Base-by-base conservation (phyloP, 2,797 vertebrate species). In the Epinephelus coioides region DNA sequence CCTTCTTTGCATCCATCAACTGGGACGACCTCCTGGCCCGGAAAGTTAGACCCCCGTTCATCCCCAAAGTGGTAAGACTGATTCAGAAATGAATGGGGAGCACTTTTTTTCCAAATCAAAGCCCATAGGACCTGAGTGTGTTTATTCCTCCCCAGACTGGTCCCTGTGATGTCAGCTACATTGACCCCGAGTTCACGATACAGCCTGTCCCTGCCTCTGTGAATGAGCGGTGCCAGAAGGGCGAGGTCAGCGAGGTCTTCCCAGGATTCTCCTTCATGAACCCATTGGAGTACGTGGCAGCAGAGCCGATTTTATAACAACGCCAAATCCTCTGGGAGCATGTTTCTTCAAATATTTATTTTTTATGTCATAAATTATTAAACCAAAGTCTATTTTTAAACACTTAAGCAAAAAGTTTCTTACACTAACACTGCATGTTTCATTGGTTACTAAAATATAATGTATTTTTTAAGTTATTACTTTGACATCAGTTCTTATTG, bases 11-110 rank as follows among this genome's bases (percentile, higher is more conserved):
- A 66, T 91, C 89, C 25, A 90, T 95, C 68, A 81, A 93, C 69
- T 96, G 96, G 95, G 92, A 95, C 13, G 90, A 95, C 55, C 95
- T 96, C 34, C 60, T 95, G 71, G 92, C 91, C 38, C 94, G 84
- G 79, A 96, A 90, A 83, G 83, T 96, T 17, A 74, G 25, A 49
- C 95, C 96, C 1, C 95, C 94, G 0, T 96, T 95, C 60, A 82
- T 95, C 73, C 96, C 96, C 14, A 83, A 94, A 50, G 88, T 96
- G 94, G 95, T 96, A 93, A 4, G 75, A 68, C 2, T 43, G 12
- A 75, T 66, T 81, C 5, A 43, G 9, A 78, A 68, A 27, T 44
- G 2, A 66, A 3, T 19, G 2, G 0, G 49, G 5, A 11, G 1
- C 0, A n/a, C 4, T 17, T 12, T 21, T 25, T 54, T 14, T 2